Base-by-base conservation (phyloP, 1,140 invertebrate genomes). In the Eriocheir sinensis region DNA sequence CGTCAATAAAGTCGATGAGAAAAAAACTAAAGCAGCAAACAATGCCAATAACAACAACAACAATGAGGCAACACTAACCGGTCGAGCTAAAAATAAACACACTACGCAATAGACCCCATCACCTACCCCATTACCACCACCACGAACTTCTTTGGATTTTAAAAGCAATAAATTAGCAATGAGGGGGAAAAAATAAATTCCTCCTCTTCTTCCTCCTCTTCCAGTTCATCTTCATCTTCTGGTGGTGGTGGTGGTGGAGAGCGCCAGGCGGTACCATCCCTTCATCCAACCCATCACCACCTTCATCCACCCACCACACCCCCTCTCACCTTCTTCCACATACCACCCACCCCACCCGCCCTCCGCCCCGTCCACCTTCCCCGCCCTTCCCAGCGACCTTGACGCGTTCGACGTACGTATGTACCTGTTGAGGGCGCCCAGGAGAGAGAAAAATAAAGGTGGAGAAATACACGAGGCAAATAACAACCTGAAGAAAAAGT, bases 351-450 rank as follows among this genome's bases (percentile, higher is more conserved):
- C 60, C n/a, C 60, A 48, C 15, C 44, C 44, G 44, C 27, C 60
- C 60, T 4, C 60, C 60, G 0, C 4, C 60, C 60, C 17, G 4
- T n/a, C 60, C 60, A n/a, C 60, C 60, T 4, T 21, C n/a, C 27
- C 60, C 60, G 60, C 60, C 60, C 60, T 72, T 72, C 60, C 60
- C 60, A n/a, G 60, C 27, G 60, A 72, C 60, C 60, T 72, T 72
- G 60, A n/a, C 27, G 60, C 12, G 21, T 72, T 72, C 17, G 60
- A n/a, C n/a, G n/a, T n/a, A n/a, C n/a, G n/a, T n/a, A n/a, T n/a
- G n/a, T n/a, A n/a, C n/a, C n/a, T n/a, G n/a, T n/a, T n/a, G n/a
- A n/a, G n/a, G n/a, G n/a, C n/a, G n/a, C n/a, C n/a, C n/a, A n/a
- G n/a, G n/a, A n/a, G n/a, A n/a, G n/a, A n/a, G n/a, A n/a, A n/a